These are phyloP conservation scores for Ameiurus melas DNA, from an alignment of 2,113 vertebrate species.

Conservation along the genomic window DNA sequence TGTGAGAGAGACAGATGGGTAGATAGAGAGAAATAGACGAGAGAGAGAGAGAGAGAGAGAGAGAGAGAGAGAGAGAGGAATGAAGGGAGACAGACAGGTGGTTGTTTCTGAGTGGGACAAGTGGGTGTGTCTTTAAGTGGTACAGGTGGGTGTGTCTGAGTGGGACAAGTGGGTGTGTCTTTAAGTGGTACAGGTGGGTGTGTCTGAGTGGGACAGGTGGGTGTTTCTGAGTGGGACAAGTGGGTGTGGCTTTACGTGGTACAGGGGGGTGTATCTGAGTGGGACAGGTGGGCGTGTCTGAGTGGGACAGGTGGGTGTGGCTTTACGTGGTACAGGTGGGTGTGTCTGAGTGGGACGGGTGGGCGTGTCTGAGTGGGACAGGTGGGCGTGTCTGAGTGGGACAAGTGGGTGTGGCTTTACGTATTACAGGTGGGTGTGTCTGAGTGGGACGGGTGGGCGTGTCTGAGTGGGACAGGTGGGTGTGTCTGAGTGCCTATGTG, in stretches of 20 bases:
- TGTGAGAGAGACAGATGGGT: background rate
- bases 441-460: background rate
- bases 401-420: background rate
- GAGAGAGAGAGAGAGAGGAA: background rate
- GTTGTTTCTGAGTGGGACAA: background rate
- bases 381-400: background rate
- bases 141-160: no score
- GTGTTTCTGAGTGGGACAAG: background rate
- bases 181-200: no score
- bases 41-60: background rate
- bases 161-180: no score
- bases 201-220: no score
- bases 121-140: background rate
- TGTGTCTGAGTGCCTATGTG: background rate
- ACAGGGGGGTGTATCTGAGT: background rate
- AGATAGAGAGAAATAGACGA: background rate
- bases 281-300: background rate
- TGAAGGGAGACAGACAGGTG: background rate
- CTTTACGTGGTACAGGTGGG: background rate
- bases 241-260: background rate
- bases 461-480: background rate
- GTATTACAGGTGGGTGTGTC: background rate
- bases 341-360: no score
- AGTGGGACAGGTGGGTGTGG: no score
- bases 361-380: no score